phyloP scores from a whole-genome alignment of 2,888 invertebrate genomes.

The Bimastos eiseni region DNA sequence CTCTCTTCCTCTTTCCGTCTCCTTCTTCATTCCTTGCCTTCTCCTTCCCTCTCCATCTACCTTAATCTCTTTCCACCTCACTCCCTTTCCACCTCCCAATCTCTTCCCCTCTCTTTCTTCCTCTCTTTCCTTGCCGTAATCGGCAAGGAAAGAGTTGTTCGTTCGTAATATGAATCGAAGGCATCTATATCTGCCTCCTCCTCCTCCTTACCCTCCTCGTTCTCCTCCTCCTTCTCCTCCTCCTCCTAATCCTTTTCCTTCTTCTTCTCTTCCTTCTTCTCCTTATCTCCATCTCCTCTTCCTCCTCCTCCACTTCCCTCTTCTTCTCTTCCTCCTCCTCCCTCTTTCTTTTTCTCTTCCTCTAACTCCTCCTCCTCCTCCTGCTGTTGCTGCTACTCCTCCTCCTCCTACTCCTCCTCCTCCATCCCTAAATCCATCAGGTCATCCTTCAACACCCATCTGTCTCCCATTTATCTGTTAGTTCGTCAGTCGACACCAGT shows the following conservation, averaged over 20 bases:
- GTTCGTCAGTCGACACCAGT: not conserved
- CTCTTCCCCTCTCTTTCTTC: not conserved
- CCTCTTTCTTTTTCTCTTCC: not conserved
- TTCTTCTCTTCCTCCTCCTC: not conserved
- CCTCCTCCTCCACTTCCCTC: not conserved
- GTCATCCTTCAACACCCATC: conserved; percentile 13
- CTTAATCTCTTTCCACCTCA: not conserved
- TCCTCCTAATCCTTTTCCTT: not conserved
- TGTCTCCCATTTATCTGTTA: not conserved
- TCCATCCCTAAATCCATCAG: not conserved
- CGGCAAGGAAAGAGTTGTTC: too few species aligned
- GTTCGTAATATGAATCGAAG: too few species aligned
- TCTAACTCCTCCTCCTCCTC: not conserved
- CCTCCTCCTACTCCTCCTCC: not conserved
- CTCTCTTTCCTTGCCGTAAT: too few species aligned
- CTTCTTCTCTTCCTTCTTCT: not conserved
- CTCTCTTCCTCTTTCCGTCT: not conserved
- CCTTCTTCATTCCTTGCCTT: not conserved
- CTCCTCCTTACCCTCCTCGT: not conserved
- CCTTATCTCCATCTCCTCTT: not conserved
- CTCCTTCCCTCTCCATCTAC: not conserved
- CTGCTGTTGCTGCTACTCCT: not conserved
- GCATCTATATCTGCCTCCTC: not conserved
- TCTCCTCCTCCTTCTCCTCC: too few species aligned
- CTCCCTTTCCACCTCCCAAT: not conserved